These are phyloP conservation scores for Liodrosophila aerea DNA, from an alignment of 2,888 invertebrate genomes.

Conservation along the genomic window DNA sequence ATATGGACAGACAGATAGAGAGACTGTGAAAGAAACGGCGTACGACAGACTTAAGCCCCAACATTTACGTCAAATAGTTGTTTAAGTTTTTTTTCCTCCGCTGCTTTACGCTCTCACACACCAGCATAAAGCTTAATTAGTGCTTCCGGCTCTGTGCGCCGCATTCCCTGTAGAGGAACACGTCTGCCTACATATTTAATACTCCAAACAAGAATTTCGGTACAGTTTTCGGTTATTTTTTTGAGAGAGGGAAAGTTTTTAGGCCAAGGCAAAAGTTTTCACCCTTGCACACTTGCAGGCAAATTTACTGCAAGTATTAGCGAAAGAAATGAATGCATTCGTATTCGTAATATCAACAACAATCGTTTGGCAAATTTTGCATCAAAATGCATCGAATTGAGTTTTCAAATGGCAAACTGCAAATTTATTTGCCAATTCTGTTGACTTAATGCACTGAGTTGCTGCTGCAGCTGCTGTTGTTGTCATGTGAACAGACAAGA, in stretches of 20 bases:
- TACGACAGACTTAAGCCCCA: constrained; percentile 65
- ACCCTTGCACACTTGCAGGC: constrained; percentile 11
- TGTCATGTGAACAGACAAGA: constrained; percentile 52
- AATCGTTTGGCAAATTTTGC: constrained; percentile 37
- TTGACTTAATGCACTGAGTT: constrained; percentile 30
- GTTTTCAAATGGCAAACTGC: constrained; percentile 40
- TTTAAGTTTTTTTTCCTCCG: constrained; percentile 35
- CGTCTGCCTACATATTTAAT: neutral
- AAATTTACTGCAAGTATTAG: constrained; percentile 23
- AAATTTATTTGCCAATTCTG: constrained; percentile 37
- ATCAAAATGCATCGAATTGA: constrained; percentile 54
- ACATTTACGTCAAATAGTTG: constrained; percentile 70
- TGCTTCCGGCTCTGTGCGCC: constrained; percentile 60
- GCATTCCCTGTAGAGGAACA: constrained; percentile 57
- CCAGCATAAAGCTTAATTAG: constrained; percentile 64
- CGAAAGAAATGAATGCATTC: constrained; percentile 33
- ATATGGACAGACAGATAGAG: constrained; percentile 14
- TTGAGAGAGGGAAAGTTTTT: constrained; percentile 17
- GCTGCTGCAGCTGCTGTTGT: constrained; percentile 24
- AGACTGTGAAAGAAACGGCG: constrained; percentile 16
- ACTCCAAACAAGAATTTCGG: constrained; percentile 8
- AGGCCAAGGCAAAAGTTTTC: constrained; percentile 27
- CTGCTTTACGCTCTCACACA: constrained; percentile 5
- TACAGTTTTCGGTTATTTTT: neutral
- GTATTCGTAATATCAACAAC: constrained; percentile 15